phyloP scores from a whole-genome alignment of 2,113 vertebrate genomes.

The Butorides virescens region DNA sequence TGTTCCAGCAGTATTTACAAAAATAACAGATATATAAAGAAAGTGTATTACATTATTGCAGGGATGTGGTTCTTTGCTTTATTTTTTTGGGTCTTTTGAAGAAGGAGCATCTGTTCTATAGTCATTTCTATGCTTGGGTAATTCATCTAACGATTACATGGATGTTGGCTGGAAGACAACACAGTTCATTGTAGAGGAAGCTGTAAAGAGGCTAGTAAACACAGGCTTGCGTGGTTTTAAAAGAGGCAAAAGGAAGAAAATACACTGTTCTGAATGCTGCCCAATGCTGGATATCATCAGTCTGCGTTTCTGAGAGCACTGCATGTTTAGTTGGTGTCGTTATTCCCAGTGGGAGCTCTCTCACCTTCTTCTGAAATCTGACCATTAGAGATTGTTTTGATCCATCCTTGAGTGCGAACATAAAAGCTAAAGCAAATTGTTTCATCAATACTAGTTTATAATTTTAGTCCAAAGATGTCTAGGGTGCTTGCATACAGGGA shows the following conservation, averaged over 20 bases:
- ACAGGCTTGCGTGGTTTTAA: background rate
- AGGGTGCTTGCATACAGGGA: background rate
- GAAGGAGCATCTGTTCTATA: constrained; percentile 54
- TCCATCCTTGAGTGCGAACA: background rate
- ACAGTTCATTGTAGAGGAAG: background rate
- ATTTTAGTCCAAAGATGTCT: constrained; percentile 22
- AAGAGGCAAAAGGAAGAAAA: constrained; percentile 29
- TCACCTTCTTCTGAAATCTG: constrained; percentile 32
- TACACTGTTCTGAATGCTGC: background rate
- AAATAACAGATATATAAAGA: background rate
- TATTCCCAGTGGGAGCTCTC: constrained; percentile 4
- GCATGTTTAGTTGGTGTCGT: background rate
- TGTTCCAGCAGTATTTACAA: background rate
- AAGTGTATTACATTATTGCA: background rate
- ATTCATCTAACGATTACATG: constrained; percentile 59
- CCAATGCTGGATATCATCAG: background rate
- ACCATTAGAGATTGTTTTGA: constrained; percentile 39
- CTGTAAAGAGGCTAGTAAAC: constrained; percentile 42
- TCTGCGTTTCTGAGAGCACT: background rate
- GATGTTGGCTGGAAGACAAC: constrained; percentile 12
- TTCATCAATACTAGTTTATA: constrained; percentile 46
- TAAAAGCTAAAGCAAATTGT: constrained; percentile 34
- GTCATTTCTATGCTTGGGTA: constrained; percentile 30
- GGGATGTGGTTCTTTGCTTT: background rate
- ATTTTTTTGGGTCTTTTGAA: background rate